These are phyloP conservation scores for Tupaia chinensis DNA, from an alignment of 2,113 vertebrate species.

Conservation along the genomic window DNA sequence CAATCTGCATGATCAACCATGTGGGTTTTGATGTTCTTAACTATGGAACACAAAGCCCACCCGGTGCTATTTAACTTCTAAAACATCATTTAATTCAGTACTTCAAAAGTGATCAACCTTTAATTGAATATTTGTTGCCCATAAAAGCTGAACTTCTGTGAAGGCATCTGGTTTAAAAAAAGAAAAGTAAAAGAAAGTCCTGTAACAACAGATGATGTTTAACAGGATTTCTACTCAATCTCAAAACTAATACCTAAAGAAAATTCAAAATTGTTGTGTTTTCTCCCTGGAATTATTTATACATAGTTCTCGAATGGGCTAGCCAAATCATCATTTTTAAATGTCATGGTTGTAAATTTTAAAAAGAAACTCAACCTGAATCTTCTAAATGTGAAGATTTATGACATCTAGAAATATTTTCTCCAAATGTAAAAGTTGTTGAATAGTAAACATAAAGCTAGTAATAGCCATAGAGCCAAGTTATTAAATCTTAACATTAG, in stretches of 20 bases:
- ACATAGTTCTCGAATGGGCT: neutral
- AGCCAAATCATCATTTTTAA: neutral
- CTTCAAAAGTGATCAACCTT: conserved; percentile 30
- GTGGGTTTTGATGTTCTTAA: no score
- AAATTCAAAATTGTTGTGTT: conserved; percentile 3
- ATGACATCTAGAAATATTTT: neutral
- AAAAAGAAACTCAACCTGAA: neutral
- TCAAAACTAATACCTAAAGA: neutral
- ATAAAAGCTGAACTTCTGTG: neutral
- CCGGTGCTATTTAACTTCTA: neutral
- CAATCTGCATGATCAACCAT: no score
- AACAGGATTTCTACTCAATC: neutral
- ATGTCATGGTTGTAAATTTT: neutral
- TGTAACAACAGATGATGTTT: neutral
- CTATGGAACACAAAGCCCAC: no score
- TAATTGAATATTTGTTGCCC: neutral
- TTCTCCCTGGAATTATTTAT: neutral
- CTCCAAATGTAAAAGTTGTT: neutral
- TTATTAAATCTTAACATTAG: neutral
- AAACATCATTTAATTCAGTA: neutral
- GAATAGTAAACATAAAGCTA: neutral
- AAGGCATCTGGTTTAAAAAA: neutral
- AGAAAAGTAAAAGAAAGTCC: neutral
- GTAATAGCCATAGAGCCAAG: neutral
- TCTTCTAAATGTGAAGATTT: neutral